Evolutionary conservation across 2,797 vertebrate genomes (phyloP), one percentile per base, ranked within the genome.

Genomic region (Anguilla obscura): DNA sequence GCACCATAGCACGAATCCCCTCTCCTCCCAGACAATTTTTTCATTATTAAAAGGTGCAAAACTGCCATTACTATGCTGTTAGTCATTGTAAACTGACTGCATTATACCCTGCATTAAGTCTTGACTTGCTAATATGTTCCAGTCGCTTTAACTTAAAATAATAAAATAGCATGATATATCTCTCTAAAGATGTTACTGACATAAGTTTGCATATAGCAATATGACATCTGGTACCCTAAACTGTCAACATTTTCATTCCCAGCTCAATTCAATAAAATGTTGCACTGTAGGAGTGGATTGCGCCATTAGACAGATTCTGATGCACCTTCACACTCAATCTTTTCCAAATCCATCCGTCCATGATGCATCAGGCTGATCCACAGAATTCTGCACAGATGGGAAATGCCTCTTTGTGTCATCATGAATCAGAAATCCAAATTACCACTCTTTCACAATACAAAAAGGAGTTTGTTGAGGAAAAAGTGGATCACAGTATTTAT

Each of bases 351-450:
- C 45, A 50, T n/a, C 40, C 7, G 24, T 18, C 79, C 40, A 21
- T 82, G 18, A 82, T 50, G 40, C 74, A 40, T 48, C 5, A 1
- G 30, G 14, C 74, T 40, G 14, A 18, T 79, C 33, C 30, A 79
- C 74, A 79, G 74, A 79, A 6, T 40, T 9, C 69, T 18, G 36
- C 33, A 30, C 50, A 87, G 14, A 58, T n/a, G 33, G 56, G 45
- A 30, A 50, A 40, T 8, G 58, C 87, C 18, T 10, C 10, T 45
- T 36, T 82, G 36, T 82, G 9, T 84, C 48, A 56, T 27, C 18
- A 83, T 84, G 82, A 52, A 14, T 12, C 16, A 33, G 10, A 88
- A 40, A 88, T n/a, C 45, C 24, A 52, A 24, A 50, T n/a, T 60
- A 30, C 66, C 83, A 21, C 12, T 56, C 50, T 79, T 54, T 85